Base-by-base conservation (phyloP, 1,140 invertebrate species). In the Saccostrea glomerata region DNA sequence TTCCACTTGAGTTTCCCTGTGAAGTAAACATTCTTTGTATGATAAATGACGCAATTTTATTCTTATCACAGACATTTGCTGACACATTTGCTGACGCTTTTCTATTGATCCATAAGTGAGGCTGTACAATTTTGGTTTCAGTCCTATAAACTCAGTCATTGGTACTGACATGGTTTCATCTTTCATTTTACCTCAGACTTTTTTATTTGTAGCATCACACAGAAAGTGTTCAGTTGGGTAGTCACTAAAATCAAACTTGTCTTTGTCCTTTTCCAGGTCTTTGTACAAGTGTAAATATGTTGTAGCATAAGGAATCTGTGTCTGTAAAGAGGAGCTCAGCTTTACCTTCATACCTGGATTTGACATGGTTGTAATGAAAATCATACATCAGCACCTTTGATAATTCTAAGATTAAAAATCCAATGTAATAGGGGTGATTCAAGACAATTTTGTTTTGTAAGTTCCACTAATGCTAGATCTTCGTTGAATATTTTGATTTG, bases 281-380 rank as follows among this genome's bases (percentile, higher is more conserved):
- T 54, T 23, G 30, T 36, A 36, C 30, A 36, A 36, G 30, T 36
- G 30, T 36, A 36, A 36, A 36, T 36, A 36, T 36, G 30, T 36
- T 36, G 30, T 36, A 36, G 30, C 30, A 36, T 36, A 36, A 93
- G 84, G 90, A 92, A 88, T 96, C 95, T 9, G 95, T 96, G 90
- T 96, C 95, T 17, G 93, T 95, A 47, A 36, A 36, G 1, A 36
- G 30, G 30, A 36, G 30, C 30, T 36, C 30, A 36, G 30, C 30
- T 2, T 36, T 92, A 0, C 91, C 60, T 30, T 90, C 90, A 92
- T 93, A 95, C 87, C 93, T 91, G 23, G 25, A 23, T 84, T 92
- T 92, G 17, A 94, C 90, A 40, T 87, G 56, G 58, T 93, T 92
- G 66, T 94, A 94, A 77, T 94, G 91, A 73, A 95, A 94, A 30